Evolutionary conservation across 92 coral and sea anemone species (phyloP).

Genomic region (Porites lobata): DNA sequence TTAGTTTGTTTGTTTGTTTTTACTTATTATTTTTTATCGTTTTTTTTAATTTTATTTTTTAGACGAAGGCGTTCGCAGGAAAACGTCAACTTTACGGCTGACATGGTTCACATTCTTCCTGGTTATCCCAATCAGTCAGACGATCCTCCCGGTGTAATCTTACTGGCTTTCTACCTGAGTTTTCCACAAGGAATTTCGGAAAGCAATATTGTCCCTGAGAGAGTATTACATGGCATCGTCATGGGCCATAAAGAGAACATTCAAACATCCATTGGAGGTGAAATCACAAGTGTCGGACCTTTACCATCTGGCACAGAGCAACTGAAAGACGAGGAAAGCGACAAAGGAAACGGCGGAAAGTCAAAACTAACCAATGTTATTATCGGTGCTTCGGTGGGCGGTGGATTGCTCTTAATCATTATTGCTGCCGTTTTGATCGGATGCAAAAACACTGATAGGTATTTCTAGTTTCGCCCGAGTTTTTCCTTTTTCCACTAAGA

Average conservation of each 20-base stretch:
- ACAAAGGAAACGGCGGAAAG: not conserved
- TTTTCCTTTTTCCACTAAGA: too few species aligned
- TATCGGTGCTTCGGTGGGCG: not conserved
- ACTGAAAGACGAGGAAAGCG: not conserved
- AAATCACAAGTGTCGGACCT: not conserved
- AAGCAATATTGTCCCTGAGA: not conserved
- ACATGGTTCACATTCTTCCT: constrained; percentile 37
- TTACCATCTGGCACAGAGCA: not conserved
- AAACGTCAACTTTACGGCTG: not conserved
- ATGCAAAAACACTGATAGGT: not conserved
- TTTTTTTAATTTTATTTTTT: not conserved
- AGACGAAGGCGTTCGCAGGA: not conserved
- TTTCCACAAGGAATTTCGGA: not conserved
- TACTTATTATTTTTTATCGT: not conserved
- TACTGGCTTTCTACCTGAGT: constrained; percentile 17
- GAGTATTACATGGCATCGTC: constrained; percentile 17
- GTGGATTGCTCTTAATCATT: not conserved
- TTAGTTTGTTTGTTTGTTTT: too few species aligned
- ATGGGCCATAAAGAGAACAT: not conserved
- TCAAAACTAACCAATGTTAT: not conserved
- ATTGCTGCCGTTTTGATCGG: not conserved
- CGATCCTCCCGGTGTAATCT: not conserved
- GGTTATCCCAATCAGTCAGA: constrained; percentile 23
- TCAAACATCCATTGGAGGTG: not conserved
- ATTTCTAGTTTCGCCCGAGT: not conserved